Conservation (phyloP, 2,797 vertebrate genomes). For the Gymnodraco acuticeps region DNA sequence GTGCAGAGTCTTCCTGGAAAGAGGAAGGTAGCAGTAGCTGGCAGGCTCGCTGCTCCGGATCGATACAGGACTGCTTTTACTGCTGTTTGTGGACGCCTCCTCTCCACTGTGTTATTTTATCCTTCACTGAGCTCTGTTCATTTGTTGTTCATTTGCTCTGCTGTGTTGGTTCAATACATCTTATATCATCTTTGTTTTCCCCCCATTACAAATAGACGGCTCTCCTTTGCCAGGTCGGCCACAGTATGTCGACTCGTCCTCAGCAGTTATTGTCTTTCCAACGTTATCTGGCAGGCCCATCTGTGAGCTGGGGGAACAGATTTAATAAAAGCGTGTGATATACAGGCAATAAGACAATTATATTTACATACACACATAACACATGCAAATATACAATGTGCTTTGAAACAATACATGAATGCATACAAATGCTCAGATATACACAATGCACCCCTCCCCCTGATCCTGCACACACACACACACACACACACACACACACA, state of each 20-base stretch:
- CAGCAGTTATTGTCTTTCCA: slow-evolving; percentile 71
- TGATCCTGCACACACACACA: not conserved
- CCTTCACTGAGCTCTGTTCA: slow-evolving; percentile 78
- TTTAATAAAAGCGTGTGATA: slow-evolving; percentile 64
- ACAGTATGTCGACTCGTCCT: slow-evolving; percentile 65
- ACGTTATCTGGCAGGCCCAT: slow-evolving; percentile 62
- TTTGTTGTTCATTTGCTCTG: slow-evolving; percentile 81
- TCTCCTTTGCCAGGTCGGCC: slow-evolving; percentile 69
- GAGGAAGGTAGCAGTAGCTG: slow-evolving; percentile 78
- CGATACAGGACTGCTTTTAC: slow-evolving; percentile 81
- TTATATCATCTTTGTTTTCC: slow-evolving; percentile 76
- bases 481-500: slow-evolving; percentile 9
- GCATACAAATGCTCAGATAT: slow-evolving; percentile 11
- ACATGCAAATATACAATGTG: slow-evolving; percentile 37
- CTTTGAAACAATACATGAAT: slow-evolving; percentile 40
- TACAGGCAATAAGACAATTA: slow-evolving; percentile 53
- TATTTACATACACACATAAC: slow-evolving; percentile 57
- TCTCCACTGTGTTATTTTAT: slow-evolving; percentile 81
- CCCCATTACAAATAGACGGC: slow-evolving; percentile 67
- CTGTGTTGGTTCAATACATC: slow-evolving; percentile 81
- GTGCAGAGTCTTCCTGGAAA: slow-evolving; percentile 78
- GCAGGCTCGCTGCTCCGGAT: slow-evolving; percentile 79
- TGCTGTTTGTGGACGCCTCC: slow-evolving; percentile 79
- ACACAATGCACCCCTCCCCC: slow-evolving; percentile 5
- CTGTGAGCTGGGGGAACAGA: slow-evolving; percentile 67